phyloP scores from a whole-genome alignment of 1,140 invertebrate species.

The Arctopsyche grandis region DNA sequence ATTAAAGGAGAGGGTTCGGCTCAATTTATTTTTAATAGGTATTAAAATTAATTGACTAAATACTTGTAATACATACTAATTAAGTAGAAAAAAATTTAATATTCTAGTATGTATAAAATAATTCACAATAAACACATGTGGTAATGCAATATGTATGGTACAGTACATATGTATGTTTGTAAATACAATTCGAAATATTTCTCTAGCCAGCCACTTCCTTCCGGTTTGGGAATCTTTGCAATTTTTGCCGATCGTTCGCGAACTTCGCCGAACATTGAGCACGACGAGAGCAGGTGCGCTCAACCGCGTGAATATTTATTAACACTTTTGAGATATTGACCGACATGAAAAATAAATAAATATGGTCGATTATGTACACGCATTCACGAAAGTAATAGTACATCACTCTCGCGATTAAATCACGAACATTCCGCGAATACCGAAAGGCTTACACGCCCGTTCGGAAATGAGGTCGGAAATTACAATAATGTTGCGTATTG shows the following conservation, averaged over 20 bases:
- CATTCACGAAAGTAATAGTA: neutral
- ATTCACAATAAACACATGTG: too few relatives aligned
- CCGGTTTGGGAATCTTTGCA: slow-evolving; percentile 1
- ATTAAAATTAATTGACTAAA: too few relatives aligned
- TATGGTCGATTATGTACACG: neutral
- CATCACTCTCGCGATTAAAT: neutral
- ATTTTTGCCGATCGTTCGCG: slow-evolving; percentile 13
- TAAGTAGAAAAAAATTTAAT: too few relatives aligned
- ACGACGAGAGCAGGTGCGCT: neutral
- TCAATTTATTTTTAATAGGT: too few relatives aligned
- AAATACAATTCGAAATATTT: too few relatives aligned
- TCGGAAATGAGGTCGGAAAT: neutral
- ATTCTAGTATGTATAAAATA: too few relatives aligned
- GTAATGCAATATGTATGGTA: too few relatives aligned
- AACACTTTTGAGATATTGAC: too few relatives aligned
- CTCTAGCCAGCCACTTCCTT: slow-evolving; percentile 34
- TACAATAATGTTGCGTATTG: slow-evolving; percentile 13
- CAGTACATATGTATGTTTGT: too few relatives aligned
- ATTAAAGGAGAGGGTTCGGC: too few relatives aligned
- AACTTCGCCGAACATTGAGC: neutral
- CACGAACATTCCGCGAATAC: neutral
- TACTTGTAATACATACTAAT: too few relatives aligned
- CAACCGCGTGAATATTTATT: neutral
- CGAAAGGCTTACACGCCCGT: neutral
- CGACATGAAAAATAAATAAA: neutral